Evolutionary conservation across 2,113 vertebrate species (phyloP), one percentile per base, ranked within the genome.

Genomic region (Aphelocoma coerulescens): DNA sequence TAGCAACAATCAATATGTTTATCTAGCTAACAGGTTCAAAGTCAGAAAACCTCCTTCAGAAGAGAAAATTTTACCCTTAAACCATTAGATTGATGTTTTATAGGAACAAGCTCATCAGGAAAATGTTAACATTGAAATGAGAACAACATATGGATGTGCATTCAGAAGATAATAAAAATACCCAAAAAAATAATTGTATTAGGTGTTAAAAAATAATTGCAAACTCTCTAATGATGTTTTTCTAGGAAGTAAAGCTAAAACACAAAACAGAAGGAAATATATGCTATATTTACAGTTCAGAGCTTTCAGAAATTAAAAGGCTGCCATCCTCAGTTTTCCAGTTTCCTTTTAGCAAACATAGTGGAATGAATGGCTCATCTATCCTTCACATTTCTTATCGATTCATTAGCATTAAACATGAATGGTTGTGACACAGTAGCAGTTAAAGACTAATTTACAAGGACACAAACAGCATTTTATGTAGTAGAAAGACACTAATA

Each of bases 61-160:
- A 37, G 7, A 71, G n/a, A 63, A 87, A 91, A 48, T 71, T 85
- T 85, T 94, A 90, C 16, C 13, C 27, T 51, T 28, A 88, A 93
- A 54, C 19, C 11, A 67, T 35, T 85, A 81, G 16, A 33, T 87
- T 77, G 28, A 88, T 78, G 39, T 69, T 95, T 94, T 49, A 35
- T 28, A 85, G 23, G 16, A 89, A 89, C 63, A 73, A 77, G 7
- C 10, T 77, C 91, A 85, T 87, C 71, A 91, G 27, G 55, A 55
- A 85, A 93, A 88, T 33, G 3, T 74, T 91, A 92, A 58, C 93
- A 88, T 82, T 91, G 14, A 95, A 94, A 95, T 86, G 24, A 83
- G 32, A 91, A 39, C 3, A 83, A 12, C 3, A 35, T 52, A 88
- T 92, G 39, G 13, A 79, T 85, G 76, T 75, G 37, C 19, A 83